Conservation (phyloP, 2,888 invertebrate genomes). For the Thalpophila matura region DNA sequence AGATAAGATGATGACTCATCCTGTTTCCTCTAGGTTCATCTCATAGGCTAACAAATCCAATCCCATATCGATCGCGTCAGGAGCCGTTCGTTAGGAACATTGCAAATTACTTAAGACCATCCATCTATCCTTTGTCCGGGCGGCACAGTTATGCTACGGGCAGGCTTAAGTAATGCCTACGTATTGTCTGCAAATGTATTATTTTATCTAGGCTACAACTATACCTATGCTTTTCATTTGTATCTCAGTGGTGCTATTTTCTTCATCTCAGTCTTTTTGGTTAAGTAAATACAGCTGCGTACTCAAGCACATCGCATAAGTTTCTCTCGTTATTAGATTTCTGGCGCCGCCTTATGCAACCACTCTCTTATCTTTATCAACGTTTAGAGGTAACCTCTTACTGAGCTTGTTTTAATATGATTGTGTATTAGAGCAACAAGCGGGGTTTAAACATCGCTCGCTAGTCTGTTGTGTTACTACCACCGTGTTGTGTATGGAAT, state of each 20-base stretch:
- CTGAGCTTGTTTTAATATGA: background rate
- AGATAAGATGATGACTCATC: background rate
- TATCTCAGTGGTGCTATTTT: background rate
- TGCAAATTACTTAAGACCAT: constrained; percentile 39
- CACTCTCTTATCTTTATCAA: background rate
- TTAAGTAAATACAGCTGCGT: background rate
- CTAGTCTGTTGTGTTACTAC: background rate
- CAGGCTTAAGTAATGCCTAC: constrained; percentile 1
- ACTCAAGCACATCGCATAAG: background rate
- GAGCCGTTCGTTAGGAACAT: constrained; percentile 10
- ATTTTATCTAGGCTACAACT: background rate
- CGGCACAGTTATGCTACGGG: constrained; percentile 11
- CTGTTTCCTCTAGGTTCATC: background rate
- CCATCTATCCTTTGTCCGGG: constrained; percentile 28
- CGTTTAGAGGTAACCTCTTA: background rate
- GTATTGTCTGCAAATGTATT: constrained; percentile 11
- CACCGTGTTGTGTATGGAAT: background rate
- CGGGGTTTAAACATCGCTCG: background rate
- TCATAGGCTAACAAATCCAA: constrained; percentile 14
- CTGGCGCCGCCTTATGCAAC: too few relatives aligned
- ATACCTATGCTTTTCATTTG: background rate
- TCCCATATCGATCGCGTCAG: constrained; percentile 11
- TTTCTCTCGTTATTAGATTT: background rate
- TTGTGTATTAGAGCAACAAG: background rate
- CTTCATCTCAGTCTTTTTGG: background rate